phyloP scores from a whole-genome alignment of 2,797 vertebrate species.

The Acrossocheilus wenchowensis region DNA sequence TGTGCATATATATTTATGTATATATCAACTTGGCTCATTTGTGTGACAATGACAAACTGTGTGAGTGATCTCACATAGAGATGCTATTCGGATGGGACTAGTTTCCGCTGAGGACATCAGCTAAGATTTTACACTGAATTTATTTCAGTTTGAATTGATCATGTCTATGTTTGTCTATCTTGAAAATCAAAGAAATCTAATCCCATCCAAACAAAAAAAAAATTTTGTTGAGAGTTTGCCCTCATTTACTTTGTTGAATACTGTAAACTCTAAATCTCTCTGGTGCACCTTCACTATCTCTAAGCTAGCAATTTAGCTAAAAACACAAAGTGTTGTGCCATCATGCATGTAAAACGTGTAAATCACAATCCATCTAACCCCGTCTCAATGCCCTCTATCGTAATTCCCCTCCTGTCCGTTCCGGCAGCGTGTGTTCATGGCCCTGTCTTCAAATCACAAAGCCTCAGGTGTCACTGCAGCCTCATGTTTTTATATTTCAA shows the following conservation, averaged over 20 bases:
- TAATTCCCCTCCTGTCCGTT: slow-evolving; percentile 47
- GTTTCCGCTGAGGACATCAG: neutral
- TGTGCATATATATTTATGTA: neutral
- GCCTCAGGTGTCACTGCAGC: neutral
- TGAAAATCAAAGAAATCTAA: slow-evolving; percentile 1
- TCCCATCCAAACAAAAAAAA: neutral
- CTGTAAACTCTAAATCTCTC: neutral
- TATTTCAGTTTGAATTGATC: neutral
- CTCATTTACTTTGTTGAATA: neutral
- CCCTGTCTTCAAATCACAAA: slow-evolving; percentile 5
- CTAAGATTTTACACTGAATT: neutral
- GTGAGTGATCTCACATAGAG: slow-evolving; percentile 1
- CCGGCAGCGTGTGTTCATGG: neutral
- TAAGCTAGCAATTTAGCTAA: neutral
- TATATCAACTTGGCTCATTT: neutral
- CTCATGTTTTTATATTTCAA: neutral
- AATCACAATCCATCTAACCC: slow-evolving; percentile 5
- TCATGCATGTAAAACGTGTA: slow-evolving; percentile 28
- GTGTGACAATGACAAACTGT: neutral
- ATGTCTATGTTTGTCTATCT: neutral
- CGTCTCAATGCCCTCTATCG: slow-evolving; percentile 10
- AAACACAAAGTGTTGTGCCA: neutral
- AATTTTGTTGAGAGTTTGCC: neutral
- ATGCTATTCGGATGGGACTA: neutral
- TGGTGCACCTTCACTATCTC: neutral